phyloP scores from a whole-genome alignment of 2,113 vertebrate genomes.

The Zingel zingel region DNA sequence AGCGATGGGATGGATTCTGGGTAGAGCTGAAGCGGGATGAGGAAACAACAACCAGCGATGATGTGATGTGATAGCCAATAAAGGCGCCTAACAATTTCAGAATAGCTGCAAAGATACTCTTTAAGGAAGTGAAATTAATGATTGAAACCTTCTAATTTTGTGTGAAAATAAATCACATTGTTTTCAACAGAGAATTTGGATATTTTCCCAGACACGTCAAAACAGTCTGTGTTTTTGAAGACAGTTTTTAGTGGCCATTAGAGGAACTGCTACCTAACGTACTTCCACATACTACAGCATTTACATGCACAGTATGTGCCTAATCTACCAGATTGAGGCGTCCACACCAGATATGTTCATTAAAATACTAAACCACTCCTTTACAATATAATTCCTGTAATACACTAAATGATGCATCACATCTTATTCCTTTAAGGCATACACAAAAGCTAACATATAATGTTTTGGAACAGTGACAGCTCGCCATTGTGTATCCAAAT shows the following conservation, averaged over 20 bases:
- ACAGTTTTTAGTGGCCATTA: not conserved
- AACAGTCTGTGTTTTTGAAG: not conserved
- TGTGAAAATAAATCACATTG: conserved; percentile 32
- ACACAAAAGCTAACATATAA: not conserved
- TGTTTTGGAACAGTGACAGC: not conserved
- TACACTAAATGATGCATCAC: not conserved
- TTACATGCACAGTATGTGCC: not conserved
- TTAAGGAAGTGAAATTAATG: conserved; percentile 49
- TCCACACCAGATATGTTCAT: not conserved
- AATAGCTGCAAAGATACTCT: conserved; percentile 25
- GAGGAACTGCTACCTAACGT: not conserved
- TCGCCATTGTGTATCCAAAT: conserved; percentile 22
- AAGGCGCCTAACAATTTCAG: not conserved
- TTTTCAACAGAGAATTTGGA: not conserved
- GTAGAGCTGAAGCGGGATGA: not conserved
- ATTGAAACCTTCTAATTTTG: conserved; percentile 12
- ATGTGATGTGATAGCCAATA: conserved; percentile 2
- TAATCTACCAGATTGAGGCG: not conserved
- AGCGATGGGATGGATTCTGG: not conserved
- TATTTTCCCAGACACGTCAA: not conserved
- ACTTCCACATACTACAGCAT: not conserved
- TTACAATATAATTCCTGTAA: not conserved
- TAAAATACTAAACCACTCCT: not conserved
- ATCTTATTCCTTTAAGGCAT: conserved; percentile 9
- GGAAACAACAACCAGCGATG: not conserved